phyloP scores from a whole-genome alignment of 2,113 vertebrate species.

The Callipepla squamata region DNA sequence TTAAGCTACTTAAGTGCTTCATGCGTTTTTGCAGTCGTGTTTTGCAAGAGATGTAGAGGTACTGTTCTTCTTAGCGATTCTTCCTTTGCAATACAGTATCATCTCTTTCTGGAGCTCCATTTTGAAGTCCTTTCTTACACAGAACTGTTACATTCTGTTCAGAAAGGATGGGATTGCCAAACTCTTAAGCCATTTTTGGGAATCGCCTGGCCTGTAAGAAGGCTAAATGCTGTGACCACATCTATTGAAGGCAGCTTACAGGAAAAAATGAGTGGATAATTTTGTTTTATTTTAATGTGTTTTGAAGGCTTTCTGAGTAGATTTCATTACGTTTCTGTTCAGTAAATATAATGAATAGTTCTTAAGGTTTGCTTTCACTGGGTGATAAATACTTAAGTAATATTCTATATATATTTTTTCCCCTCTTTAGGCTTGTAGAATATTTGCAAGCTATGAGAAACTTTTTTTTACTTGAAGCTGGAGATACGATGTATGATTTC shows the following conservation, averaged over 20 bases:
- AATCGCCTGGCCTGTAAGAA: neutral
- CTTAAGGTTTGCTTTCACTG: neutral
- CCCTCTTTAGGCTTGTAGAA: constrained; percentile 85
- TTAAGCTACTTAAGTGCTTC: neutral
- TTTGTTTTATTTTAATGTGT: neutral
- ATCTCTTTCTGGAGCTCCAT: neutral
- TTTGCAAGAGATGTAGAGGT: neutral
- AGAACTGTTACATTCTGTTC: neutral
- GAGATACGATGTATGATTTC: constrained; percentile 99
- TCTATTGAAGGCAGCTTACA: neutral
- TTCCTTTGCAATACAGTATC: too few relatives aligned
- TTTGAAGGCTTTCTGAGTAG: neutral
- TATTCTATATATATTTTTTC: neutral
- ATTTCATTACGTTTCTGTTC: neutral
- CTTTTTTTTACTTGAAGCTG: constrained; percentile 98
- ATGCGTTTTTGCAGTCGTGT: neutral
- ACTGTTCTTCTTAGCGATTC: neutral
- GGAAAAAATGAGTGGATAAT: neutral
- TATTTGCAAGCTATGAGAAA: constrained; percentile 98
- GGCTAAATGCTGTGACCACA: neutral
- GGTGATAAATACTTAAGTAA: neutral
- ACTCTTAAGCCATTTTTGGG: neutral
- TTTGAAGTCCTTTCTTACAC: neutral
- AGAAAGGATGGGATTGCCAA: neutral
- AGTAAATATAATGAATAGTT: neutral